Evolutionary conservation across 2,888 invertebrate genomes (phyloP).

Genomic region (Sericinus montela): DNA sequence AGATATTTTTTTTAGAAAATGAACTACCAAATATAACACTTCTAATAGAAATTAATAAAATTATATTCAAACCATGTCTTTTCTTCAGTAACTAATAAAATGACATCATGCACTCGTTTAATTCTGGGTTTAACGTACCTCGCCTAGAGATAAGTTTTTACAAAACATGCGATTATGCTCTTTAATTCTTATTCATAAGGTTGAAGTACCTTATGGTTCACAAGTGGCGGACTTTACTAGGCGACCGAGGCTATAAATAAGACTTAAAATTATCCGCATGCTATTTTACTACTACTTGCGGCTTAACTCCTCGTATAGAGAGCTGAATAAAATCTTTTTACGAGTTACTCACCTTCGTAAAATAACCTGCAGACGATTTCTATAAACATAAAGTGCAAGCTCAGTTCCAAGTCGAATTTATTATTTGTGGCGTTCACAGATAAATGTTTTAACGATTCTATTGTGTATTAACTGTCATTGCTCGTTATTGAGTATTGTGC

Average conservation of each 20-base stretch:
- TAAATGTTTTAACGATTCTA: too few relatives aligned
- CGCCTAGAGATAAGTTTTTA: not conserved
- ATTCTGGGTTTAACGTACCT: not conserved
- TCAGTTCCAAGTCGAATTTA: too few relatives aligned
- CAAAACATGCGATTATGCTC: not conserved
- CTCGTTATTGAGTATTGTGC: too few relatives aligned
- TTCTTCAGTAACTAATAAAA: not conserved
- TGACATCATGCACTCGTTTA: not conserved
- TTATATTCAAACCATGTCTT: not conserved
- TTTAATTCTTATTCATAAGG: not conserved
- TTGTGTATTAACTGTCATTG: too few relatives aligned
- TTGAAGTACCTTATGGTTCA: not conserved
- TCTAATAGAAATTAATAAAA: not conserved
- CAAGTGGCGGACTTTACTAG: constrained; percentile 1
- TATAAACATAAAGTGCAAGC: too few relatives aligned
- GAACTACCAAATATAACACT: not conserved
- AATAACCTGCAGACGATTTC: too few relatives aligned
- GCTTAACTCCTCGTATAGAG: not conserved
- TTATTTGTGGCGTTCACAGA: too few relatives aligned
- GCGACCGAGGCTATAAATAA: constrained; percentile 12
- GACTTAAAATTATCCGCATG: constrained; percentile 15
- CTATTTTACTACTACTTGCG: constrained; percentile 10
- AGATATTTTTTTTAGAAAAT: too few relatives aligned
- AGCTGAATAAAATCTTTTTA: not conserved
- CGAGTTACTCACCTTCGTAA: not conserved